A percentile compares a stretch with the other conserved stretches of the same genome.
These are phyloP conservation scores for Chelmon rostratus DNA, from an alignment of 2,797 vertebrate genomes.

Conservation along the genomic window DNA sequence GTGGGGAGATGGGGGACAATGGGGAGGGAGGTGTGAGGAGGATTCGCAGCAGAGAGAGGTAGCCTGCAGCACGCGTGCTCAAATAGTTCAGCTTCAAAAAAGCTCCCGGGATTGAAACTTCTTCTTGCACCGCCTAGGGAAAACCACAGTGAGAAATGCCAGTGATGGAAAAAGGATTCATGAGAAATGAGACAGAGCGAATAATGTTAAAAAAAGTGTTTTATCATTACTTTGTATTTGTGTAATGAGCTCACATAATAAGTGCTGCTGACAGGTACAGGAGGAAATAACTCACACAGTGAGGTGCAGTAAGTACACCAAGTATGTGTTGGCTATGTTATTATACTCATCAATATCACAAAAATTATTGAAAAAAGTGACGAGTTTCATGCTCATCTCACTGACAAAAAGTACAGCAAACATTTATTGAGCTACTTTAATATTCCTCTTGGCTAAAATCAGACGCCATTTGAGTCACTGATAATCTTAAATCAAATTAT, in stretches of 20 bases:
- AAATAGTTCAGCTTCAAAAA: slow-evolving; percentile 95
- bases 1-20: slow-evolving; percentile 80
- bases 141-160: slow-evolving; percentile 45
- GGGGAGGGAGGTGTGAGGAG: slow-evolving; percentile 91
- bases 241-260: slow-evolving; percentile 41
- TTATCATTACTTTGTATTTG: slow-evolving; percentile 38
- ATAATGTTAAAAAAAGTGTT: slow-evolving; percentile 32
- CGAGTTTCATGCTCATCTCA: background rate
- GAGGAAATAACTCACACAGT: slow-evolving; percentile 1
- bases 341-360: background rate
- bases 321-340: slow-evolving; percentile 5
- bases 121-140: slow-evolving; percentile 93
- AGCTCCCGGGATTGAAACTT: slow-evolving; percentile 93
- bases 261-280: slow-evolving; percentile 45
- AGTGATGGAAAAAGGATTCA: slow-evolving; percentile 16
- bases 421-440: slow-evolving; percentile 3
- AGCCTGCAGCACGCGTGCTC: slow-evolving; percentile 93
- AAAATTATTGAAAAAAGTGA: background rate
- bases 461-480: slow-evolving; percentile 16
- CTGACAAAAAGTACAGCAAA: slow-evolving; percentile 18
- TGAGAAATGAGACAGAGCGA: slow-evolving; percentile 22
- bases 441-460: slow-evolving; percentile 7
- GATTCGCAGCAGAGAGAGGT: slow-evolving; percentile 93
- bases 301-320: background rate
- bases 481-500: slow-evolving; percentile 45